These are phyloP conservation scores for Pedionomus torquatus DNA, from an alignment of 2,113 vertebrate genomes.

Conservation along the genomic window DNA sequence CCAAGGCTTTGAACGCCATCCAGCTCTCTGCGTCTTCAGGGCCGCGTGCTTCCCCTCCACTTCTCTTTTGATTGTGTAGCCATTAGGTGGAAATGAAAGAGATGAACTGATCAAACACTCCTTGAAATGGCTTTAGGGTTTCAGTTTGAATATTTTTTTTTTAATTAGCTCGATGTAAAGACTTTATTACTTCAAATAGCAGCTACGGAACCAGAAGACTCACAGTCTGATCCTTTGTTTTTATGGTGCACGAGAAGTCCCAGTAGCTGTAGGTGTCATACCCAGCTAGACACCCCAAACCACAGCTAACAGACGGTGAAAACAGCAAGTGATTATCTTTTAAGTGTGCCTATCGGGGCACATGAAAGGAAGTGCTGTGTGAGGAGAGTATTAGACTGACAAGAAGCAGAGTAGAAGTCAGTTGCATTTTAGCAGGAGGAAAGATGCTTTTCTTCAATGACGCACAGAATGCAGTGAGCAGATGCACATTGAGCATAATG, in stretches of 20 bases:
- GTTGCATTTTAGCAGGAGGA: background rate
- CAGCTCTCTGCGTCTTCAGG: background rate
- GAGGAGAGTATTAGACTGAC: background rate
- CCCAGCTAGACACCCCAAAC: background rate
- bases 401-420: background rate
- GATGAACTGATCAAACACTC: slow-evolving; percentile 27
- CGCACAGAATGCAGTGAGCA: background rate
- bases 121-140: slow-evolving; percentile 40
- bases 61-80: slow-evolving; percentile 7
- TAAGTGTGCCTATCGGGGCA: background rate
- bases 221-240: background rate
- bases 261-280: background rate
- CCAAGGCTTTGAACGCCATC: background rate
- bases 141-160: background rate
- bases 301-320: background rate
- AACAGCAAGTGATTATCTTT: background rate
- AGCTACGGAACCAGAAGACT: background rate
- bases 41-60: background rate
- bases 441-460: background rate
- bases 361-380: background rate
- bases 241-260: background rate
- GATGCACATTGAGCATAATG: background rate
- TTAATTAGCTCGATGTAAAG: slow-evolving; percentile 30
- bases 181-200: slow-evolving; percentile 11
- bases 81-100: slow-evolving; percentile 42